Percentiles rank a stretch among this genome's conserved stretches.
phyloP scores from a whole-genome alignment of 2,888 invertebrate genomes.

The Pyralis farinalis region DNA sequence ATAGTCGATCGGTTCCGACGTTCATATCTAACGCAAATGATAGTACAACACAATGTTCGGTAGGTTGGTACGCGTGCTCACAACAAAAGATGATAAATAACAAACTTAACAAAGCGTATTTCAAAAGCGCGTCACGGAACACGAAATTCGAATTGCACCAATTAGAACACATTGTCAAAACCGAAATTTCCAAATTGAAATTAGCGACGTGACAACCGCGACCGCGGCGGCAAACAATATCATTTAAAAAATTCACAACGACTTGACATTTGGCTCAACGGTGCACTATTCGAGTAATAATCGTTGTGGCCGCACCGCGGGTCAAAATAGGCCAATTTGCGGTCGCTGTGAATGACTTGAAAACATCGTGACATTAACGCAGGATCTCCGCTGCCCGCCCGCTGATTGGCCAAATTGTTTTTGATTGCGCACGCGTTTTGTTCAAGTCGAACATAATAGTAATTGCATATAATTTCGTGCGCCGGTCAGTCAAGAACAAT shows the following conservation, averaged over 20 bases:
- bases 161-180: conserved; percentile 65
- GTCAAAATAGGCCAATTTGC: conserved; percentile 50
- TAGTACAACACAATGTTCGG: background rate
- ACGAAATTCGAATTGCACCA: conserved; percentile 26
- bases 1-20: conserved; percentile 37
- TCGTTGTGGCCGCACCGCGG: conserved; percentile 37
- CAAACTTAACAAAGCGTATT: conserved; percentile 8
- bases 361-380: conserved; percentile 53
- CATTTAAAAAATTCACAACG: conserved; percentile 34
- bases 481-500: conserved; percentile 22
- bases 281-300: conserved; percentile 32
- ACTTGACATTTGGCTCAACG: conserved; percentile 53
- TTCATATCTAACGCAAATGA: conserved; percentile 5
- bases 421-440: conserved; percentile 53
- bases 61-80: background rate
- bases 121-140: conserved; percentile 15
- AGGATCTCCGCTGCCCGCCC: conserved; percentile 50
- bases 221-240: conserved; percentile 38
- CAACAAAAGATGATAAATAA: background rate
- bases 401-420: conserved; percentile 58
- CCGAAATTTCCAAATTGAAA: conserved; percentile 15
- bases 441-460: conserved; percentile 31
- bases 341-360: conserved; percentile 41
- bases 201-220: conserved; percentile 24
- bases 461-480: conserved; percentile 37